Evolutionary conservation across 2,797 vertebrate species (phyloP).

Genomic region (Poeciliopsis paucimaculata): DNA sequence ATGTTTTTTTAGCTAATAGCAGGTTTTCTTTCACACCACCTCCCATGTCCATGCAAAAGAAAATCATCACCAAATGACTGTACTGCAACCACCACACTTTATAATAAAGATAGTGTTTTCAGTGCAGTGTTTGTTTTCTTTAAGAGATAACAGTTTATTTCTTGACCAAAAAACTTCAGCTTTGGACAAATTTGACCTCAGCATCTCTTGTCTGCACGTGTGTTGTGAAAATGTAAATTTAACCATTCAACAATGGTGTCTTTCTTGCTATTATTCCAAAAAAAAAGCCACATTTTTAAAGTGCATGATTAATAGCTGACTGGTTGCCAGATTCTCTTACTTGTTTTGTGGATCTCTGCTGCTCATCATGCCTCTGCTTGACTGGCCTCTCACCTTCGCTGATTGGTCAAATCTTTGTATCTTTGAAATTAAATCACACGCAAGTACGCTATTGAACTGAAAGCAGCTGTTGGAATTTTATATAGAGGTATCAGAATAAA

Average conservation of each 20-base stretch:
- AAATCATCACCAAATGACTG: not conserved
- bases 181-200: not conserved
- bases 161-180: not conserved
- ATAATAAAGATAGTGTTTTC: not conserved
- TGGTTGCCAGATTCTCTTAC: not conserved
- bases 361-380: not conserved
- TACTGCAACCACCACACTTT: not conserved
- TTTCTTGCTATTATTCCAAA: not conserved
- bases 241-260: not conserved
- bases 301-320: not conserved
- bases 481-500: not conserved
- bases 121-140: not conserved
- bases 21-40: not conserved
- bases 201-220: not conserved
- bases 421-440: not conserved
- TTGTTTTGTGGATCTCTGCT: not conserved
- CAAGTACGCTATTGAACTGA: not conserved
- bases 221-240: not conserved
- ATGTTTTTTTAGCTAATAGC: not conserved
- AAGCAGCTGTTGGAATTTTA: not conserved
- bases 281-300: not conserved
- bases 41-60: not conserved
- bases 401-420: not conserved
- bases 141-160: not conserved
- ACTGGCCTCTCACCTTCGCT: not conserved